A percentile compares a stretch with the other conserved stretches of the same genome.
phyloP scores from a whole-genome alignment of 1,140 invertebrate species.

The Phthorimaea operculella region DNA sequence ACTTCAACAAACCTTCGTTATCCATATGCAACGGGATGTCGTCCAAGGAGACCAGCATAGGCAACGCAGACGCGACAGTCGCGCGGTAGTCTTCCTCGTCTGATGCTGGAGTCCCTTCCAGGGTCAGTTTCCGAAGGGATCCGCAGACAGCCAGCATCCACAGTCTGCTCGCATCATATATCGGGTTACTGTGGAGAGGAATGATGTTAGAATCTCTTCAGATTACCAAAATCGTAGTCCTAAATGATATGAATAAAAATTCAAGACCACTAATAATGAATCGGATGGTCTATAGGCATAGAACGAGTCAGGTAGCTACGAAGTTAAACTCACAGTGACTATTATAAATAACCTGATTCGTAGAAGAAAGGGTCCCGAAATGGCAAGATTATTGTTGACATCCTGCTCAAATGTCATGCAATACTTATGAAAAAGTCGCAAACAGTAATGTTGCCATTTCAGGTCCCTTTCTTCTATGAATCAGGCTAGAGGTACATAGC shows the following conservation, averaged over 20 bases:
- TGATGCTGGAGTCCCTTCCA: slow-evolving; percentile 37
- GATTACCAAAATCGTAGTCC: not conserved
- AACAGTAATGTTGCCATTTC: too few relatives aligned
- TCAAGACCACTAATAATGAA: too few relatives aligned
- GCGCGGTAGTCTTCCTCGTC: slow-evolving; percentile 32
- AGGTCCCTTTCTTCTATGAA: too few relatives aligned
- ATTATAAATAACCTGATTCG: too few relatives aligned
- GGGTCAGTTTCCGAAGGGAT: slow-evolving; percentile 36
- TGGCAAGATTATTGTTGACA: too few relatives aligned
- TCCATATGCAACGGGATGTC: slow-evolving; percentile 36
- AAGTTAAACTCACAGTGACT: too few relatives aligned
- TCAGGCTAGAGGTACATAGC: too few relatives aligned
- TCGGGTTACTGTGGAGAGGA: slow-evolving; percentile 34
- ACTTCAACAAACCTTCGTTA: slow-evolving; percentile 14
- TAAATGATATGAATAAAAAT: not conserved
- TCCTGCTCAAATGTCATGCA: too few relatives aligned
- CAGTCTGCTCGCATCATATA: slow-evolving; percentile 41
- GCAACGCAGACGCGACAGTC: slow-evolving; percentile 34
- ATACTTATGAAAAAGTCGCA: too few relatives aligned
- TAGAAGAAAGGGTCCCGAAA: too few relatives aligned
- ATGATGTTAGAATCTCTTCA: not conserved
- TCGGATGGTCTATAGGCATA: too few relatives aligned
- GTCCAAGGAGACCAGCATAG: slow-evolving; percentile 46
- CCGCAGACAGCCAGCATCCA: slow-evolving; percentile 55
- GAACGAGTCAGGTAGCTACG: too few relatives aligned